A percentile compares a stretch with the other conserved stretches of the same genome.
Evolutionary conservation across 2,797 vertebrate species (phyloP).

Genomic region (Emys orbicularis): DNA sequence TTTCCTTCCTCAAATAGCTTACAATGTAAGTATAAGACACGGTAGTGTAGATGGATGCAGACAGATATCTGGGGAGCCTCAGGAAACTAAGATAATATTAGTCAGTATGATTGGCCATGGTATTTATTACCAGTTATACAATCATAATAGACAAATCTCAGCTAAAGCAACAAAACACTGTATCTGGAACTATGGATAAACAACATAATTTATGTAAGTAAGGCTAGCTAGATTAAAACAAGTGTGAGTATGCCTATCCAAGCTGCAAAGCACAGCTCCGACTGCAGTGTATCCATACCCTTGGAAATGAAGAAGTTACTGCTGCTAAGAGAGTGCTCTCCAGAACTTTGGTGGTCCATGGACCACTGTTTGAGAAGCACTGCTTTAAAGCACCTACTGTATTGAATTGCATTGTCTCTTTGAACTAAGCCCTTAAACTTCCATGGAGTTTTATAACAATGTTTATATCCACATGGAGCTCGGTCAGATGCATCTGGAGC

Average conservation of each 20-base stretch:
- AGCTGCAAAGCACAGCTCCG: background rate
- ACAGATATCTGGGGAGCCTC: background rate
- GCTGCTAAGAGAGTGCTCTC: background rate
- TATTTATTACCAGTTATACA: background rate
- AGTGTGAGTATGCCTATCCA: background rate
- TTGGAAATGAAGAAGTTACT: background rate
- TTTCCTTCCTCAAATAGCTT: background rate
- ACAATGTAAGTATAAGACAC: background rate
- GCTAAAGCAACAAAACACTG: rapidly evolving
- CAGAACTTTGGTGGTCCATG: background rate
- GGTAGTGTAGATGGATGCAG: background rate
- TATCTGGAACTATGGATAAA: background rate
- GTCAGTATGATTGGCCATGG: too few relatives aligned
- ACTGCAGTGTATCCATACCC: background rate
- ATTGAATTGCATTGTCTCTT: background rate
- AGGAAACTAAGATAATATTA: background rate
- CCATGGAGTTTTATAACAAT: slow-evolving; percentile 32
- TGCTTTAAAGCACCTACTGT: background rate
- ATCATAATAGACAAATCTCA: background rate
- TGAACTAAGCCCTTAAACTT: slow-evolving; percentile 19
- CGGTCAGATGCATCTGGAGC: slow-evolving; percentile 38
- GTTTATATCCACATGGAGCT: slow-evolving; percentile 18
- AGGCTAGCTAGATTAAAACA: background rate
- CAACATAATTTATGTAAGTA: background rate
- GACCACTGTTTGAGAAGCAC: background rate